These are phyloP conservation scores for Leptocoma aspasia DNA, from an alignment of 2,113 vertebrate species.

Conservation along the genomic window DNA sequence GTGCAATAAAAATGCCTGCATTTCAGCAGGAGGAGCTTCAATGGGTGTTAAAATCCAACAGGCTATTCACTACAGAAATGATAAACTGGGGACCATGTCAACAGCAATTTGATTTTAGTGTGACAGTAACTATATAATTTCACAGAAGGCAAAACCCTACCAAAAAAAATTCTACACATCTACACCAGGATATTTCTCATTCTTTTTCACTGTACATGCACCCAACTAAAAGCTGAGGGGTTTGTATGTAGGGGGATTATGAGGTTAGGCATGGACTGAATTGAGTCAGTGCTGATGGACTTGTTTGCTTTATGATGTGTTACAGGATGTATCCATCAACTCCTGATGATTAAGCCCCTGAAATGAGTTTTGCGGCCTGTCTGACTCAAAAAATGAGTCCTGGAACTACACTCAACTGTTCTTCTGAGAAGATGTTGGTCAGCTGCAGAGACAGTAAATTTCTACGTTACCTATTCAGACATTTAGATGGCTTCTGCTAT, in stretches of 20 bases:
- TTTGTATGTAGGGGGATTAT: background rate
- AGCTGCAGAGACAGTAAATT: background rate
- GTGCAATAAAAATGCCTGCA: background rate
- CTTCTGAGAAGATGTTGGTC: background rate
- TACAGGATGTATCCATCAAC: background rate
- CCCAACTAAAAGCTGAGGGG: background rate
- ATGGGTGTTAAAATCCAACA: background rate
- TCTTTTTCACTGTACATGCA: background rate
- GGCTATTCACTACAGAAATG: background rate
- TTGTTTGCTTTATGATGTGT: background rate
- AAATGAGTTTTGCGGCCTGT: background rate
- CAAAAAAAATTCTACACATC: background rate
- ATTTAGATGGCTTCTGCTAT: background rate
- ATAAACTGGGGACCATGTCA: background rate
- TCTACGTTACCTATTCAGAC: background rate
- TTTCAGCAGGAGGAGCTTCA: slow-evolving; percentile 11
- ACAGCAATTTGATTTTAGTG: background rate
- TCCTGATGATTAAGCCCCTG: background rate
- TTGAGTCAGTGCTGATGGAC: background rate
- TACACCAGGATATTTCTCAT: background rate
- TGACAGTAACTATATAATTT: background rate
- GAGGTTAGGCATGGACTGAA: background rate
- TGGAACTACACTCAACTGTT: background rate
- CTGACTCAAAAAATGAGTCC: background rate
- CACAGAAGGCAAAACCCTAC: background rate